Percentiles rank a stretch among this genome's conserved stretches.
Conservation (phyloP, 1,140 invertebrate species). For the Cecropterus lyciades region DNA sequence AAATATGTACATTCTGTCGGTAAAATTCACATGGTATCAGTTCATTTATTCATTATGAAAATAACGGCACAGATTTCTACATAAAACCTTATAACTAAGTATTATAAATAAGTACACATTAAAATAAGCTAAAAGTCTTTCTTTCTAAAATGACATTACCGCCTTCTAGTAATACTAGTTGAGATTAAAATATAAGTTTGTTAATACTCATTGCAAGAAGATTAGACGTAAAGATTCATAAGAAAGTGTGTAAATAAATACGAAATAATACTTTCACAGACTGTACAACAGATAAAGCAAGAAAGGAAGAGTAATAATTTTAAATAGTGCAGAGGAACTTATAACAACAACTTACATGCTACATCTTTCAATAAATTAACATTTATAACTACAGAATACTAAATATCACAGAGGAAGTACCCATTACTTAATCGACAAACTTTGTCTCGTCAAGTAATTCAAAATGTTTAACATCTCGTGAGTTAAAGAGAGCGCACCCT, state of each 20-base stretch:
- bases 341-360: constrained; percentile 62
- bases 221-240: constrained; percentile 47
- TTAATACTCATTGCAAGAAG: constrained; percentile 45
- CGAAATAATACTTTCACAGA: constrained; percentile 44
- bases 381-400: constrained; percentile 77
- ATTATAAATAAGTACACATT: constrained; percentile 72
- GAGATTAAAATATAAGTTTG: constrained; percentile 55
- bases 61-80: constrained; percentile 65
- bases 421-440: constrained; percentile 79
- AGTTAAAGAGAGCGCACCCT: constrained; percentile 65
- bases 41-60: constrained; percentile 58
- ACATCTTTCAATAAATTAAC: constrained; percentile 77
- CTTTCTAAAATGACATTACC: constrained; percentile 64
- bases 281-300: constrained; percentile 43
- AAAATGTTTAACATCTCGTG: constrained; percentile 57
- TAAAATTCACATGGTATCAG: constrained; percentile 69
- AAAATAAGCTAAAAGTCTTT: constrained; percentile 74
- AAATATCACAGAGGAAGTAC: constrained; percentile 83
- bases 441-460: constrained; percentile 70
- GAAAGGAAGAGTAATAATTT: constrained; percentile 40
- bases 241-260: constrained; percentile 52
- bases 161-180: constrained; percentile 71
- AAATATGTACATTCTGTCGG: constrained; percentile 58
- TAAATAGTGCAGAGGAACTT: constrained; percentile 70
- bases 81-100: constrained; percentile 52